Conservation (phyloP, 2,888 invertebrate species). For the Sinhomidia bicolor region DNA sequence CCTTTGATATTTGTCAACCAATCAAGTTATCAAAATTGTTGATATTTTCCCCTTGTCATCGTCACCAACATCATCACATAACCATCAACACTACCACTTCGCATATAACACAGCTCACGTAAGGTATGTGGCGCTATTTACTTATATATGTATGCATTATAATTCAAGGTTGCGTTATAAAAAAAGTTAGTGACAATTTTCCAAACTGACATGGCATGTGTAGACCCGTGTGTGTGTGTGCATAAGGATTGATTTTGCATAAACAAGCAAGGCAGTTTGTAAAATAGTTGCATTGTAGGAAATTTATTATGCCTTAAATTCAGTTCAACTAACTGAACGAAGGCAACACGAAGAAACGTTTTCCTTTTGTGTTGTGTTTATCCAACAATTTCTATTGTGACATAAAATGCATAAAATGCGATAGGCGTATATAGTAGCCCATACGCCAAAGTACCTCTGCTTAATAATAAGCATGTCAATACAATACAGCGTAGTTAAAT, state of each 20-base stretch:
- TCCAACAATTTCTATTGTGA: neutral
- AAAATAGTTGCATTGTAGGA: neutral
- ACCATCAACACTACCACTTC: neutral
- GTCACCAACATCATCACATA: no score
- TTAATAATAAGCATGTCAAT: neutral
- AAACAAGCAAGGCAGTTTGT: no score
- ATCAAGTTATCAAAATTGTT: neutral
- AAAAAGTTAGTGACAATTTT: conserved; percentile 13
- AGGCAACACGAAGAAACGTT: neutral
- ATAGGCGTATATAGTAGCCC: neutral
- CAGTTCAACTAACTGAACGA: neutral
- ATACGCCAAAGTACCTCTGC: neutral
- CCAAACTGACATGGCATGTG: neutral
- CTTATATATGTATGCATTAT: neutral
- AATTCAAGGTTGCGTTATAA: neutral
- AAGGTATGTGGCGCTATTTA: no score
- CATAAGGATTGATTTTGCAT: conserved; percentile 28
- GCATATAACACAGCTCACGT: no score
- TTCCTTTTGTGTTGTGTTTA: neutral
- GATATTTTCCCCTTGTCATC: neutral
- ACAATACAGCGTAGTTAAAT: neutral
- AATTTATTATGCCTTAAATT: neutral
- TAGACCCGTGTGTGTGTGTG: neutral
- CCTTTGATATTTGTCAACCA: neutral
- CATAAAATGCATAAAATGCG: neutral